Evolutionary conservation across 2,797 vertebrate genomes (phyloP), one percentile per base, ranked within the genome.

Genomic region (Borostomias antarcticus): DNA sequence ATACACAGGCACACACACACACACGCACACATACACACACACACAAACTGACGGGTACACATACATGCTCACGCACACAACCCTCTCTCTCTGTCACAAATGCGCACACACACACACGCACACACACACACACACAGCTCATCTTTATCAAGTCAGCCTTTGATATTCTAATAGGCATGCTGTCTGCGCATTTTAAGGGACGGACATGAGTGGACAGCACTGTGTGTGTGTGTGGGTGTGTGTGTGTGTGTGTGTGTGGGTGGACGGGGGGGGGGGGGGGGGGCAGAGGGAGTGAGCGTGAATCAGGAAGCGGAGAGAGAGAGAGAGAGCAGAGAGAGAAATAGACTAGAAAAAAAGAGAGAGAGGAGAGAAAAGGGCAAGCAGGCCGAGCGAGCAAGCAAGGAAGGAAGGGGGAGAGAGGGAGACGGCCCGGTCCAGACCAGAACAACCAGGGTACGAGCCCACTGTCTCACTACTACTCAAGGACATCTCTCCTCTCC

Each of bases 131-230:
- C 61, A 70, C 80, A 85, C 77, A 80, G 81, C 47, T 69, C 81
- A 82, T 78, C 77, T 85, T 82, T 85, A 82, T 85, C 68, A 48
- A 52, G 58, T 40, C 60, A 26, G 17, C 25, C 79, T 85, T 85
- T 83, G 83, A 83, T 85, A 81, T 66, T 73, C 62, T 77, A 75
- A 78, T 71, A 70, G 76, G 72, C 77, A 78, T 73, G 77, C 68
- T 64, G 77, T 68, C 75, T 65, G 72, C 48, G 51, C 73, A 70
- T 71, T 76, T 77, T 69, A 79, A 72, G 70, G 5, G 61, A 48
- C 51, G 62, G 33, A 28, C 61, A 64, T 81, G 81, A 82, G 73
- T 75, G 72, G 60, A 68, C 29, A 45, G 59, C 57, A 76, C 70
- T 81, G 76, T 83, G 62, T 69, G n/a, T n/a, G n/a, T n/a, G n/a